Percentiles rank a stretch among this genome's conserved stretches.
These are phyloP conservation scores for Geophilus truncorum DNA, from an alignment of 2,888 invertebrate genomes.

Conservation along the genomic window DNA sequence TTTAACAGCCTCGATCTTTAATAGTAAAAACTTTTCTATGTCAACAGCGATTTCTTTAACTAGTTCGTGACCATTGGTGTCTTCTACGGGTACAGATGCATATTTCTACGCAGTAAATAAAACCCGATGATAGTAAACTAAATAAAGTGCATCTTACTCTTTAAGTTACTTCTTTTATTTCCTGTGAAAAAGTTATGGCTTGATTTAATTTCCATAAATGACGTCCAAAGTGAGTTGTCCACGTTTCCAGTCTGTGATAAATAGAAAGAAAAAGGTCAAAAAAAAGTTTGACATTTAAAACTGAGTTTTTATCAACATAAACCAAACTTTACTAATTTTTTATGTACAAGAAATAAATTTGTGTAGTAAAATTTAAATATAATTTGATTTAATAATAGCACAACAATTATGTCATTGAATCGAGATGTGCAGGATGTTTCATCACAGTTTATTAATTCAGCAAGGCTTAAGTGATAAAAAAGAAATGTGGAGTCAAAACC, in stretches of 20 bases:
- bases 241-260: neutral
- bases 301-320: too few species aligned
- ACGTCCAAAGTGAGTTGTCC: neutral
- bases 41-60: slow-evolving; percentile 72
- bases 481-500: neutral
- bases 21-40: slow-evolving; percentile 75
- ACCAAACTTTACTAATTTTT: too few species aligned
- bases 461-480: neutral
- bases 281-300: too few species aligned
- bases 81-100: slow-evolving; percentile 55
- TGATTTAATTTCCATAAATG: neutral
- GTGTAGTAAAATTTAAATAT: neutral
- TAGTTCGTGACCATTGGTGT: slow-evolving; percentile 72
- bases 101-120: neutral
- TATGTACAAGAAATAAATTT: too few species aligned
- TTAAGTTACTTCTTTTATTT: neutral
- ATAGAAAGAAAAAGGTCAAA: neutral
- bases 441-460: neutral
- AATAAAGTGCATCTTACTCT: neutral
- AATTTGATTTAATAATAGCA: neutral
- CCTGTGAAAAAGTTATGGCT: neutral
- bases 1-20: slow-evolving; percentile 83
- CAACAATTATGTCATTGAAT: neutral
- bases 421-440: neutral
- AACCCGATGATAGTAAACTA: too few species aligned